A percentile compares a stretch with the other conserved stretches of the same genome.
Conservation (phyloP, 2,797 vertebrate genomes). For the Iguana delicatissima region DNA sequence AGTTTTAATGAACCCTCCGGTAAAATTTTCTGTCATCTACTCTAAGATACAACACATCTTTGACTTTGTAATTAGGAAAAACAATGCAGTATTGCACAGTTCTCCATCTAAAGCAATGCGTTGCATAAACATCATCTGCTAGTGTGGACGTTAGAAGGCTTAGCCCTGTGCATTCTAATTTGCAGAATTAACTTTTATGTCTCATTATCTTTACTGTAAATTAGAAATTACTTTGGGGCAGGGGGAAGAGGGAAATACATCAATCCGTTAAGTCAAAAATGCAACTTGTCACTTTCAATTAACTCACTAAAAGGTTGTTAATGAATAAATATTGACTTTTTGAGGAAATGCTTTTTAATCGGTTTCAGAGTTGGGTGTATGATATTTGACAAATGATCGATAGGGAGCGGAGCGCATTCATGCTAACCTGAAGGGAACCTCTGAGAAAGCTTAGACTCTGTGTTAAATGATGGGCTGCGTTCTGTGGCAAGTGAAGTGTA, state of each 20-base stretch:
- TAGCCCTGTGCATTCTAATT: constrained; percentile 63
- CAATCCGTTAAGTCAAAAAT: constrained; percentile 74
- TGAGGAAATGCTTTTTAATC: constrained; percentile 78
- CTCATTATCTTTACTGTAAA: constrained; percentile 76
- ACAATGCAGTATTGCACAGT: not conserved
- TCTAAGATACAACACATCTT: constrained; percentile 30
- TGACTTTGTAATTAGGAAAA: not conserved
- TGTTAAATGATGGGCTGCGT: not conserved
- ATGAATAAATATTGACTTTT: constrained; percentile 82
- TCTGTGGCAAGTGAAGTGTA: rapidly evolving
- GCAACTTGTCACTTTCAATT: constrained; percentile 78
- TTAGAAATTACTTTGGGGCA: constrained; percentile 71
- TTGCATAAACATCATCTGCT: constrained; percentile 29
- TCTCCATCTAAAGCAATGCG: constrained; percentile 30
- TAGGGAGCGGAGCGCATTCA: constrained; percentile 47
- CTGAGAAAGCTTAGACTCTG: constrained; percentile 32
- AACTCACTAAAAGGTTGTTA: constrained; percentile 77
- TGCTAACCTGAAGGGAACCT: constrained; percentile 63
- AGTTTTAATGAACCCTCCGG: constrained; percentile 37
- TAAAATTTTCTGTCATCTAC: constrained; percentile 57
- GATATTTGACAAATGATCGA: constrained; percentile 78
- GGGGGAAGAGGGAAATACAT: constrained; percentile 27
- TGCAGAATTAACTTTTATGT: constrained; percentile 72
- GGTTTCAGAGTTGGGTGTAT: constrained; percentile 70
- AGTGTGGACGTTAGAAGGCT: constrained; percentile 47